These are phyloP conservation scores for Tuberolachnus salignus DNA, from an alignment of 2,888 invertebrate genomes.

Conservation along the genomic window DNA sequence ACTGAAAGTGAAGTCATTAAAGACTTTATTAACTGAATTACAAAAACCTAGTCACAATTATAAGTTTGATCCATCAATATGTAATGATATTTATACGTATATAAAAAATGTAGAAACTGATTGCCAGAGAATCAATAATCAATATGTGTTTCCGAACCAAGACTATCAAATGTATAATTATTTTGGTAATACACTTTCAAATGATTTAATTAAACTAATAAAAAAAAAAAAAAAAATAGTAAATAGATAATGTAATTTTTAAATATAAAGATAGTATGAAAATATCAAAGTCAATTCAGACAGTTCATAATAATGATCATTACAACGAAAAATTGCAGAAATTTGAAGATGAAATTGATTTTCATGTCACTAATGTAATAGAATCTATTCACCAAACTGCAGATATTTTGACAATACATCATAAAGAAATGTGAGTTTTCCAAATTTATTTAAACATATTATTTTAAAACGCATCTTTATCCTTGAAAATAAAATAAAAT, in stretches of 20 bases:
- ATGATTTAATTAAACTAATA: too few relatives aligned
- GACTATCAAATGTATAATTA: not conserved
- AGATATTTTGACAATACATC: not conserved
- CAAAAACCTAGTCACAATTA: not conserved
- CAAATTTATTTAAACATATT: not conserved
- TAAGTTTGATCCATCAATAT: constrained; percentile 22
- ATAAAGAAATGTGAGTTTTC: constrained; percentile 25
- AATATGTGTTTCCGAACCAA: not conserved
- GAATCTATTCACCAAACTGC: not conserved
- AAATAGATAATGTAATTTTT: too few relatives aligned
- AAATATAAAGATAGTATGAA: not conserved
- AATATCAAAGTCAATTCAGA: not conserved
- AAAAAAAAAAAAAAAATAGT: not conserved
- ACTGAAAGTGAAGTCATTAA: constrained; percentile 7
- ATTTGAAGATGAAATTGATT: constrained; percentile 32
- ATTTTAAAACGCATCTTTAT: not conserved
- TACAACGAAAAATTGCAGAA: not conserved
- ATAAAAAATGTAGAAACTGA: constrained; percentile 13
- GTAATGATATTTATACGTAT: constrained; percentile 23
- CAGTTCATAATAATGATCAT: not conserved
- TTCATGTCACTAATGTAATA: not conserved
- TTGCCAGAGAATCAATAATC: constrained; percentile 17
- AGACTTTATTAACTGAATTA: constrained; percentile 8
- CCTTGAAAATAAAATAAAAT: not conserved
- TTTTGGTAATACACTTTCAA: constrained; percentile 2